Evolutionary conservation across 2,113 vertebrate genomes (phyloP).

Genomic region (Malurus elegans): DNA sequence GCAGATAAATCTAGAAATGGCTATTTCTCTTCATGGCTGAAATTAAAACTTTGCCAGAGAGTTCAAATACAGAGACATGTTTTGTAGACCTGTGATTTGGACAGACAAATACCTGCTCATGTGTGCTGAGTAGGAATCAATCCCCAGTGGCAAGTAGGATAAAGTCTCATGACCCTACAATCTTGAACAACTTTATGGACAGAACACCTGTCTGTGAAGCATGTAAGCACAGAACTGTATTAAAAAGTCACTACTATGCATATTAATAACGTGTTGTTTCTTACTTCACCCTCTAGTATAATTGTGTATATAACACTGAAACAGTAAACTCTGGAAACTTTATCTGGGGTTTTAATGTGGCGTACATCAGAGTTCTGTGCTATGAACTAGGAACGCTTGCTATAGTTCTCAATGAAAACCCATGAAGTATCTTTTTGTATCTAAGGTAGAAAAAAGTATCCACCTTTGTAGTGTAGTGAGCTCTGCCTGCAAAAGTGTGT

Average conservation of each 20-base stretch:
- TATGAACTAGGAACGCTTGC: not conserved
- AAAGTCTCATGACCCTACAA: not conserved
- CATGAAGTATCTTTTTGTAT: not conserved
- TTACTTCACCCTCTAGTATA: not conserved
- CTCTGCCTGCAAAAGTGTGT: not conserved
- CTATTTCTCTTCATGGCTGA: not conserved
- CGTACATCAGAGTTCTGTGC: not conserved
- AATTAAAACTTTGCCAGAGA: not conserved
- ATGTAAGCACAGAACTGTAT: not conserved
- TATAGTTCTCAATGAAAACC: not conserved
- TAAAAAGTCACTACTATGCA: not conserved
- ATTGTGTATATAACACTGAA: not conserved
- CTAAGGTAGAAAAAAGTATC: not conserved
- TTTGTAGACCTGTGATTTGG: not conserved
- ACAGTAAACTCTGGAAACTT: not conserved
- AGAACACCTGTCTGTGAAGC: not conserved
- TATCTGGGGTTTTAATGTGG: not conserved
- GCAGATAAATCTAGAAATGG: not conserved
- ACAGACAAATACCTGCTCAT: not conserved
- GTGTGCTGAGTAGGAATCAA: not conserved
- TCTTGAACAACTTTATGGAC: not conserved
- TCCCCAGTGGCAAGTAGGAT: not conserved
- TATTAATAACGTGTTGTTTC: not conserved
- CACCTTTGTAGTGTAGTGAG: not conserved
- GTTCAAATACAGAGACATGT: not conserved